Base-by-base conservation (phyloP, 2,888 invertebrate genomes). In the Xylota segnis region DNA sequence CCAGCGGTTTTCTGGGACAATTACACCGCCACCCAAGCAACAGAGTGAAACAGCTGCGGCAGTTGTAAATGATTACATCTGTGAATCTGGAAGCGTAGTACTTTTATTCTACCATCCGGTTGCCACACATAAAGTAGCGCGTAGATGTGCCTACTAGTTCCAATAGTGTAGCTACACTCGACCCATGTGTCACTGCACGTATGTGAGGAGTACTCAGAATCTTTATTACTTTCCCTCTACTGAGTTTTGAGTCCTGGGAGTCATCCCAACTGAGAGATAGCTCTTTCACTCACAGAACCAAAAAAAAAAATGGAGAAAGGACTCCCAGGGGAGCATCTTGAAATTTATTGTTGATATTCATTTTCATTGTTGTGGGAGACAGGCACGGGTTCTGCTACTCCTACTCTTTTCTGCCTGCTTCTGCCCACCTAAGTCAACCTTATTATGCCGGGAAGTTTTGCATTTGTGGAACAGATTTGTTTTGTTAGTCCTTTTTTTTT, bases 61-160 rank as follows among this genome's bases (percentile, higher is more conserved):
- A 59, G 65, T 79, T 72, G 72, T 79, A 79, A 72, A 79, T 79
- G 65, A 65, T 72, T 79, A 66, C 58, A 72, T 78, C 77, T 70
- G 70, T 40, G 79, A 79, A 72, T 40, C 72, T 79, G 58, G 32
- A 40, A 63, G 56, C 63, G 34, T 47, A 16, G 23, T 40, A 18
- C 37, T 68, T 68, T 45, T 34, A 7, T 56, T 29, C 54, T 32
- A 12, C 45, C 47, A 37, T 47, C 23, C 40, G 43, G n/a, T 29
- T 58, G 58, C 61, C 32, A 34, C 47, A 45, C 47, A 75, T 63
- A 76, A 68, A 76, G 66, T 43, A 50, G 6, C 76, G 76, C 66
- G 50, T 68, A 76, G 40, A 76, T 76, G 6, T 66, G 66, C 66
- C 76, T 68, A 66, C 56, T 58, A 76, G 59, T 77, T 61, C 27